These are phyloP conservation scores for Rhabdomys dilectus DNA, from an alignment of 2,113 vertebrate species.

Conservation along the genomic window DNA sequence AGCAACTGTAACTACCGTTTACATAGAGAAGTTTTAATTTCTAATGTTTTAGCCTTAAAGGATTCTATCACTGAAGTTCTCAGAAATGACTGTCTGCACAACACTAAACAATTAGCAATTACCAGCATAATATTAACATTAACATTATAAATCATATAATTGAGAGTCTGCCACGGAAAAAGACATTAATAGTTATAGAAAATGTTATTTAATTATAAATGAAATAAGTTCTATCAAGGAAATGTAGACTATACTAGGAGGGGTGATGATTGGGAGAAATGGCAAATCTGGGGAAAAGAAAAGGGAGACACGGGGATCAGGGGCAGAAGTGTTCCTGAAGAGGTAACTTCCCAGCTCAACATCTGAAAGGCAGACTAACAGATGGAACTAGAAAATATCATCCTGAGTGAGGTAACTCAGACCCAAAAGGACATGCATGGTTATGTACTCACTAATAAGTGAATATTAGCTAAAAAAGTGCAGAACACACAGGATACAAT, in stretches of 20 bases:
- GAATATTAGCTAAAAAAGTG: too few relatives aligned
- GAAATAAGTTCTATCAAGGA: slow-evolving; percentile 37
- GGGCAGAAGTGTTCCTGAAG: neutral
- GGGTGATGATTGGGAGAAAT: neutral
- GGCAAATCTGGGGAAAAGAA: neutral
- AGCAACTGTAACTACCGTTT: slow-evolving; percentile 35
- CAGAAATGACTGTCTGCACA: neutral
- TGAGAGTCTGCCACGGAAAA: neutral
- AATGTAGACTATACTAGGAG: neutral
- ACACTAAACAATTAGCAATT: slow-evolving; percentile 48
- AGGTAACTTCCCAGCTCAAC: neutral
- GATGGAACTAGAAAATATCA: too few relatives aligned
- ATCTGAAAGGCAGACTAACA: neutral
- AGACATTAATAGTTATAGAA: slow-evolving; percentile 36
- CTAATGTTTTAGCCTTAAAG: slow-evolving; percentile 51
- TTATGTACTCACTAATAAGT: too few relatives aligned
- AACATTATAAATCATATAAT: neutral
- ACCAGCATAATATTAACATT: neutral
- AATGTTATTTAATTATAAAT: slow-evolving; percentile 51
- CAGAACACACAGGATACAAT: too few relatives aligned
- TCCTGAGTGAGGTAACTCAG: too few relatives aligned
- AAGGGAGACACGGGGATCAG: rapidly evolving
- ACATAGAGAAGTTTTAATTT: slow-evolving; percentile 23
- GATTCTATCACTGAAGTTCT: slow-evolving; percentile 15
- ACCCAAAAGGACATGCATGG: too few relatives aligned